Base-by-base conservation (phyloP, 2,888 invertebrate genomes). In the Philhelius pedissequus region DNA sequence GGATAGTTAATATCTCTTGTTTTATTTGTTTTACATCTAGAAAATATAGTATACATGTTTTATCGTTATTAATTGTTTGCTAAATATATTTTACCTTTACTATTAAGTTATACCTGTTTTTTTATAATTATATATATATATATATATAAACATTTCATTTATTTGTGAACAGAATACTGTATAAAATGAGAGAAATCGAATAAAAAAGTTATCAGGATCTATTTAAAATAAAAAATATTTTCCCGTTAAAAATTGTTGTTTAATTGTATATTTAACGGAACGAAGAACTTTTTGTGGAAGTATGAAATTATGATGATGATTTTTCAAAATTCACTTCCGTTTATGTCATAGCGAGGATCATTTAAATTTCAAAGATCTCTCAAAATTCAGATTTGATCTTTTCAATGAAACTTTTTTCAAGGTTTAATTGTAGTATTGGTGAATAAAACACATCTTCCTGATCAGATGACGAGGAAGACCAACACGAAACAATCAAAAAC, bases 41-140 rank as follows among this genome's bases (percentile, higher is more conserved):
- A 45, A 27, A 78, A 66, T 66, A 66, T 56, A 64, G 35, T 60
- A 48, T 48, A 56, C 22, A 38, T 58, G 48, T 52, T 60, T 43
- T 18, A 54, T 58, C 27, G 52, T 40, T 9, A 52, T 50, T 54
- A 62, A 43, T 54, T 70, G 60, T 62, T 60, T 60, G 35, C 45
- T 54, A n/a, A n/a, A 30, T 45, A 54, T 62, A 70, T 52, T 60
- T 62, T 54, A 62, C n/a, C 52, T 54, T 1, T 60, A 76, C 32
- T 43, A 22, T 62, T 70, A 77, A 62, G 22, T 60, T 62, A 56
- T 56, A 64, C 32, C 15, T 22, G 48, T 48, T 11, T 62, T 73
- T 75, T 60, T 50, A 60, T 54, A n/a, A n/a, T n/a, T n/a, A n/a
- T n/a, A n/a, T n/a, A n/a, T 54, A 35, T 52, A 73, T 68, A 48